A percentile compares a stretch with the other conserved stretches of the same genome.
These are phyloP conservation scores for Papilio polytes DNA, from an alignment of 1,140 invertebrate genomes.

Conservation along the genomic window DNA sequence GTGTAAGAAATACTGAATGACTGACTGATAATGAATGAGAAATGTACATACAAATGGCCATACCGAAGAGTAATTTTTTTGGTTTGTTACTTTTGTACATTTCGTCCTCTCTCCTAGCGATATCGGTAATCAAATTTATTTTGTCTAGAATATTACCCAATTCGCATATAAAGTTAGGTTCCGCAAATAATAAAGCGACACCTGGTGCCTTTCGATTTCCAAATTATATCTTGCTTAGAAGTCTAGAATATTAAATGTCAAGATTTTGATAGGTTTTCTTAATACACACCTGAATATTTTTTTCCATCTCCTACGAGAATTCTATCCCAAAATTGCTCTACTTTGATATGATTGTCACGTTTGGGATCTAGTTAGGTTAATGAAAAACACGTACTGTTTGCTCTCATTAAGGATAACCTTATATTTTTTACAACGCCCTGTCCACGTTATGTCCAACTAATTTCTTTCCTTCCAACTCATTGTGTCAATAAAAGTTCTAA, in stretches of 20 bases:
- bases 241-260: not conserved
- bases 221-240: not conserved
- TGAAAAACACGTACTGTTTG: slow-evolving; percentile 21
- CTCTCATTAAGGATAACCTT: slow-evolving; percentile 2
- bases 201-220: not conserved
- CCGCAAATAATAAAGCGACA: not conserved
- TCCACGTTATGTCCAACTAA: slow-evolving; percentile 27
- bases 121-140: not conserved
- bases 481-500: slow-evolving; percentile 30
- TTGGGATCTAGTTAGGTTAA: slow-evolving; percentile 1
- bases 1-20: too few relatives aligned
- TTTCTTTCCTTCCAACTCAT: slow-evolving; percentile 18
- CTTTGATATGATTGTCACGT: slow-evolving; percentile 9
- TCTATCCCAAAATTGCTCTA: not conserved
- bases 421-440: not conserved
- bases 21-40: too few relatives aligned
- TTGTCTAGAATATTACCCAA: not conserved
- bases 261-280: not conserved
- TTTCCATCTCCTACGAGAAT: not conserved
- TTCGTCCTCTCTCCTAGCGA: too few relatives aligned
- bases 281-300: not conserved
- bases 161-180: not conserved
- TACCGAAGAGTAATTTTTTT: too few relatives aligned
- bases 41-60: too few relatives aligned
- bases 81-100: too few relatives aligned